Percentiles rank a stretch among this genome's conserved stretches.
Conservation (phyloP, 2,888 invertebrate genomes). For the Augiades crinisus region DNA sequence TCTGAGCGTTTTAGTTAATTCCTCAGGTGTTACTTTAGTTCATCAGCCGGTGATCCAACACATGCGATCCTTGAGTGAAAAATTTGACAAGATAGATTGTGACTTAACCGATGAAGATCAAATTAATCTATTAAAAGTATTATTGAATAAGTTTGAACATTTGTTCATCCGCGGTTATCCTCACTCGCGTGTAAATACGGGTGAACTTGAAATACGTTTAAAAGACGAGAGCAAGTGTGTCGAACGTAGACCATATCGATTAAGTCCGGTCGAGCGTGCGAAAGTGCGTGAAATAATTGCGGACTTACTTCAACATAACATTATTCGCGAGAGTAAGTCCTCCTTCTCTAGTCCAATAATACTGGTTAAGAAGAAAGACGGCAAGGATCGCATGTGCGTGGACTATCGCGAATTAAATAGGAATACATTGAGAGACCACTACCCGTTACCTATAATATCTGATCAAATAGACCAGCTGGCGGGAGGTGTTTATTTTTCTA, state of each 20-base stretch:
- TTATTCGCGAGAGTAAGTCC: constrained; percentile 40
- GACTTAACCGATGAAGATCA: constrained; percentile 21
- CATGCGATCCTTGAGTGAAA: background rate
- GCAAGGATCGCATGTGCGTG: constrained; percentile 38
- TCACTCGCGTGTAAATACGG: constrained; percentile 36
- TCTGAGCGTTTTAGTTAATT: too few relatives aligned
- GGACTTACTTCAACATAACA: constrained; percentile 37
- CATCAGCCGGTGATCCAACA: constrained; percentile 4
- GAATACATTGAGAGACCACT: constrained; percentile 35
- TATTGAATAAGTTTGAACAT: constrained; percentile 36
- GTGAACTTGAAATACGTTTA: constrained; percentile 33
- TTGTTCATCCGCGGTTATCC: constrained; percentile 37
- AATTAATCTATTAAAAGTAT: constrained; percentile 3
- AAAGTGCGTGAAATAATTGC: constrained; percentile 36
- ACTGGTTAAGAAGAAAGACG: constrained; percentile 40
- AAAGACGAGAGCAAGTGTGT: constrained; percentile 37
- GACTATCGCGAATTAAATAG: constrained; percentile 36
- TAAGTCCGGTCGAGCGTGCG: constrained; percentile 39
- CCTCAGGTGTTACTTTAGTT: constrained; percentile 6
- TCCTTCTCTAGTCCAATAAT: constrained; percentile 41
- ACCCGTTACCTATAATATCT: constrained; percentile 35
- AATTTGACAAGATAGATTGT: constrained; percentile 21
- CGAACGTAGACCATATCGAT: constrained; percentile 38
- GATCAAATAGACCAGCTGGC: constrained; percentile 38
- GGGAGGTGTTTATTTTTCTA: constrained; percentile 26